These are phyloP conservation scores for Clunio marinus DNA, from an alignment of 2,888 invertebrate genomes.

Conservation along the genomic window DNA sequence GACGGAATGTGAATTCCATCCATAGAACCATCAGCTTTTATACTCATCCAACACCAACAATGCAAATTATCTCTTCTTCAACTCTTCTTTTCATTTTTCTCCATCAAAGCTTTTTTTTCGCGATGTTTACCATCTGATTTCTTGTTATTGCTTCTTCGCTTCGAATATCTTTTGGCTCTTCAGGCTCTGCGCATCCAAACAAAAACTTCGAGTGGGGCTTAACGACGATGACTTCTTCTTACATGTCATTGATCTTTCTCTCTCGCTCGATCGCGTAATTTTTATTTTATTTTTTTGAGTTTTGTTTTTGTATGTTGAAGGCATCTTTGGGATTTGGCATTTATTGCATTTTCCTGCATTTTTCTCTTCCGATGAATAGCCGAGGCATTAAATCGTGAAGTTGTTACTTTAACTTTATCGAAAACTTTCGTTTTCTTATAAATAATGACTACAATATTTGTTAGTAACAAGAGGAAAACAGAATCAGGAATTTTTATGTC, in stretches of 20 bases:
- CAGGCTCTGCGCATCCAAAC: no score
- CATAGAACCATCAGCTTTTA: conserved; percentile 31
- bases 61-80: conserved; percentile 35
- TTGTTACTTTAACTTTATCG: conserved; percentile 23
- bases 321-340: conserved; percentile 2
- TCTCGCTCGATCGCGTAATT: no score
- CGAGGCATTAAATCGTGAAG: conserved; percentile 35
- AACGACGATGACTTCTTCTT: conserved; percentile 16
- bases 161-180: neutral
- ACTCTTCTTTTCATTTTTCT: conserved; percentile 22
- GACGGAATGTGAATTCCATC: conserved; percentile 27
- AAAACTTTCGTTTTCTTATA: conserved; percentile 33
- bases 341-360: conserved; percentile 21
- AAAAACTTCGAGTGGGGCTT: conserved; percentile 18
- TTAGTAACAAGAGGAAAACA: no score
- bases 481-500: neutral
- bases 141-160: conserved; percentile 1
- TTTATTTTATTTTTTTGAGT: conserved; percentile 17
- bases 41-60: conserved; percentile 25
- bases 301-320: neutral
- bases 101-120: conserved; percentile 27
- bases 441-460: conserved; percentile 23
- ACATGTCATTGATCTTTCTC: conserved; percentile 33
- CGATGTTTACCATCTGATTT: conserved; percentile 30
- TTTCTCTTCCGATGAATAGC: conserved; percentile 13